These are phyloP conservation scores for Ceratotherium simum DNA, from an alignment of 2,113 vertebrate genomes.

Conservation along the genomic window DNA sequence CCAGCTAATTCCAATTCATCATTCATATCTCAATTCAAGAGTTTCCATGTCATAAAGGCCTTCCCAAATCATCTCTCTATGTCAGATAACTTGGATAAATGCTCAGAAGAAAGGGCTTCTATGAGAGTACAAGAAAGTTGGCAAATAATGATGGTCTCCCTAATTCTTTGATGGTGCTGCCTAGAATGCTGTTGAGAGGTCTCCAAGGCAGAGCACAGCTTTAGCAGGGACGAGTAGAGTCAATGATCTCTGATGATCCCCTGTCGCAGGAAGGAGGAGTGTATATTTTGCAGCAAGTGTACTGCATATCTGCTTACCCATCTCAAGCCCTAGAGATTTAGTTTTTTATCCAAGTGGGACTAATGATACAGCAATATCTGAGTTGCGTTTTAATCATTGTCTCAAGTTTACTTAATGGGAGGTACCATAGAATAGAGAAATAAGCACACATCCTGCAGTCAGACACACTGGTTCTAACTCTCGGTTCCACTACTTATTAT, in stretches of 20 bases:
- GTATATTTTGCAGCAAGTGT: background rate
- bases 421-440: background rate
- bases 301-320: background rate
- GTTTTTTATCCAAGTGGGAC: background rate
- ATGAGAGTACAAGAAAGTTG: background rate
- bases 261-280: background rate
- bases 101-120: background rate
- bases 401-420: background rate
- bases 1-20: background rate
- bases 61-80: background rate
- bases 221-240: accelerated
- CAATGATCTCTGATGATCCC: no score
- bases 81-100: background rate
- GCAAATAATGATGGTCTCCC: background rate
- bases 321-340: background rate
- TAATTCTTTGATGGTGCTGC: background rate
- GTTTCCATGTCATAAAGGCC: background rate
- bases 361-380: background rate
- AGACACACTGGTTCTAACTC: background rate
- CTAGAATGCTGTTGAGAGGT: background rate
- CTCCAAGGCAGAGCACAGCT: background rate
- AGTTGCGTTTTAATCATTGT: background rate
- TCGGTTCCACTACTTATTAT: background rate
- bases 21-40: background rate
- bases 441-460: background rate